Percentiles rank a stretch among this genome's conserved stretches.
phyloP scores from a whole-genome alignment of 1,140 invertebrate species.

The Drosophila simulans region DNA sequence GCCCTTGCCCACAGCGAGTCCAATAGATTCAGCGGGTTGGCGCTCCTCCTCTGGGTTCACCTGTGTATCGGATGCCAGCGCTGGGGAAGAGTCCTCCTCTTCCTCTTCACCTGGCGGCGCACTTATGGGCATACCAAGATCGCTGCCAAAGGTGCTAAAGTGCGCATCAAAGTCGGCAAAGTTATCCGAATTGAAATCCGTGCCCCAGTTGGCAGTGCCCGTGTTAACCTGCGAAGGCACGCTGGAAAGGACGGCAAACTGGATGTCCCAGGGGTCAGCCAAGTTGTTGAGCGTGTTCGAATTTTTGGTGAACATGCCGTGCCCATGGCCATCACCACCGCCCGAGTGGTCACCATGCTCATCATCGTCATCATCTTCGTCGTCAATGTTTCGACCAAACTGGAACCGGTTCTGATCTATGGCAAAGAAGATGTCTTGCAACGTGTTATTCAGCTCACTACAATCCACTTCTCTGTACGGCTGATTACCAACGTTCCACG shows the following conservation, averaged over 20 bases:
- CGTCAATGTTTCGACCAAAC: slow-evolving; percentile 70
- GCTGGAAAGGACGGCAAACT: slow-evolving; percentile 63
- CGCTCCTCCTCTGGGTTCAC: slow-evolving; percentile 9
- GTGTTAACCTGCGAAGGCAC: slow-evolving; percentile 49
- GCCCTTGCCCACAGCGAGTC: background rate
- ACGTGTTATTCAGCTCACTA: slow-evolving; percentile 58
- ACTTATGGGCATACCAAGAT: slow-evolving; percentile 58
- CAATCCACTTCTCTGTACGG: slow-evolving; percentile 63
- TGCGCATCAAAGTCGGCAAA: slow-evolving; percentile 83
- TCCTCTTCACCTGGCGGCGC: slow-evolving; percentile 4
- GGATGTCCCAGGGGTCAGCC: slow-evolving; percentile 73
- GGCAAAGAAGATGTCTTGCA: slow-evolving; percentile 73
- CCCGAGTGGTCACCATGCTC: slow-evolving; percentile 54
- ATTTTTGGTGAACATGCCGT: slow-evolving; percentile 66
- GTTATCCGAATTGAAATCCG: slow-evolving; percentile 69
- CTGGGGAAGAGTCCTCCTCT: slow-evolving; percentile 5
- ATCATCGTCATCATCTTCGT: slow-evolving; percentile 75
- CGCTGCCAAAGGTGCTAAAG: slow-evolving; percentile 74
- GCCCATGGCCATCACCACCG: slow-evolving; percentile 47
- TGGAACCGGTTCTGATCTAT: slow-evolving; percentile 73
- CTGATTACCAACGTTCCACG: slow-evolving; percentile 53
- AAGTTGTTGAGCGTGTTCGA: slow-evolving; percentile 63
- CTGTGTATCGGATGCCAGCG: background rate
- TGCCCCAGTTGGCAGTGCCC: slow-evolving; percentile 61
- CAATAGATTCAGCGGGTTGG: background rate